phyloP scores from a whole-genome alignment of 2,113 vertebrate genomes.

The Chiloscyllium plagiosum region DNA sequence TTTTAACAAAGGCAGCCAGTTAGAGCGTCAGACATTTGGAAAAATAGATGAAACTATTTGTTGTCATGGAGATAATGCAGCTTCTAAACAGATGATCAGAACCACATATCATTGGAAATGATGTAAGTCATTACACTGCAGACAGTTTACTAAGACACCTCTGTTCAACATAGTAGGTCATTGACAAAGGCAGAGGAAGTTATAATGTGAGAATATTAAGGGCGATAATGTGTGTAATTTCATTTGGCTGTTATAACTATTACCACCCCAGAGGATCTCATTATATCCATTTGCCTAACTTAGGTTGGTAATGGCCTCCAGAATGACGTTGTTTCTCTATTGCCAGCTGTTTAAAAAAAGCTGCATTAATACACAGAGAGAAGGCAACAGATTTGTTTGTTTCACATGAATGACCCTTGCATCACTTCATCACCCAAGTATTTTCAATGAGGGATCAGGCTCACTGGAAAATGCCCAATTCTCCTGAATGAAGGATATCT shows the following conservation, averaged over 20 bases:
- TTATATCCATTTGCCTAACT: not conserved
- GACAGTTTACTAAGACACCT: not conserved
- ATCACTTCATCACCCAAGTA: not conserved
- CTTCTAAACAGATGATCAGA: not conserved
- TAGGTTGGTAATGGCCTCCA: not conserved
- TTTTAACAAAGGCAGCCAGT: not conserved
- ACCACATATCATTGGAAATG: not conserved
- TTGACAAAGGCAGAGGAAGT: not conserved
- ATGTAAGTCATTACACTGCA: not conserved
- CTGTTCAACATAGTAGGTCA: not conserved
- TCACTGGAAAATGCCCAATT: not conserved
- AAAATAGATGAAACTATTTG: not conserved
- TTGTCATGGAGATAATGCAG: constrained; percentile 19
- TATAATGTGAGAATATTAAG: not conserved
- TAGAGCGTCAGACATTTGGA: not conserved
- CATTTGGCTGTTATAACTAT: constrained; percentile 6
- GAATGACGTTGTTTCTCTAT: not conserved
- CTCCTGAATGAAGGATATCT: not conserved
- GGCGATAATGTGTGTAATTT: not conserved
- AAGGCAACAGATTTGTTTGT: constrained; percentile 14
- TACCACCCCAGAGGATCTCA: not conserved
- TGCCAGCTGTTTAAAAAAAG: not conserved
- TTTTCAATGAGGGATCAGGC: not conserved
- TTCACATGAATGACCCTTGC: not conserved
- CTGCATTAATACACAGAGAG: constrained; percentile 10